Base-by-base conservation (phyloP, 2,888 invertebrate species). In the Antitype chi region DNA sequence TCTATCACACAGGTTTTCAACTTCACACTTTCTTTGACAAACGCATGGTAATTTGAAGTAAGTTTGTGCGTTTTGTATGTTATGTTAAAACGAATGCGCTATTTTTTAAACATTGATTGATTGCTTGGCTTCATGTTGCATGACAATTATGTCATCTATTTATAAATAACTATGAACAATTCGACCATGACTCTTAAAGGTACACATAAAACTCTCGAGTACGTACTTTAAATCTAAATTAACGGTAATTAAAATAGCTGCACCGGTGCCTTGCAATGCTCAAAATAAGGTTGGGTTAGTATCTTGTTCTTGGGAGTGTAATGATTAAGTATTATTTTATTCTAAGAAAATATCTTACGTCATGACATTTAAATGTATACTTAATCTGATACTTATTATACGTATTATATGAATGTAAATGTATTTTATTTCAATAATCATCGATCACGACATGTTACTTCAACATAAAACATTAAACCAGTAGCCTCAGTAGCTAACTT, bases 191-290 rank as follows among this genome's bases (percentile, higher is more conserved):
- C 86, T 90, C 89, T 91, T 87, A 87, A 91, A 89, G 89, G 85
- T 83, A 85, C 62, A 89, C 90, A 90, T 91, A 89, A 92, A 92
- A 90, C 84, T 76, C 87, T 93, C 89, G 88, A 94, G 92, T 90
- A 85, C 85, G 85, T 89, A 92, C 91, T 92, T 91, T 85, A 88
- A 91, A 85, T 78, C 85, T 89, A 88, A 90, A 92, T 90, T 82
- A 90, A 92, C 88, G 86, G 88, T 89, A 92, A 92, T 93, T 93
- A 93, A 94, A 94, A 93, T 93, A 94, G 87, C 90, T 92, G 79
- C 76, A 85, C 86, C 84, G 82, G 88, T 89, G 85, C 85, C 78
- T 66, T 77, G 89, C 90, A 92, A 63, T 28, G 55, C 47, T 77
- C 38, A 64, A 76, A 76, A 70, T 85, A 84, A 76, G 83, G 71